These are phyloP conservation scores for Epinephelus malabaricus DNA, from an alignment of 2,797 vertebrate species.

Conservation along the genomic window DNA sequence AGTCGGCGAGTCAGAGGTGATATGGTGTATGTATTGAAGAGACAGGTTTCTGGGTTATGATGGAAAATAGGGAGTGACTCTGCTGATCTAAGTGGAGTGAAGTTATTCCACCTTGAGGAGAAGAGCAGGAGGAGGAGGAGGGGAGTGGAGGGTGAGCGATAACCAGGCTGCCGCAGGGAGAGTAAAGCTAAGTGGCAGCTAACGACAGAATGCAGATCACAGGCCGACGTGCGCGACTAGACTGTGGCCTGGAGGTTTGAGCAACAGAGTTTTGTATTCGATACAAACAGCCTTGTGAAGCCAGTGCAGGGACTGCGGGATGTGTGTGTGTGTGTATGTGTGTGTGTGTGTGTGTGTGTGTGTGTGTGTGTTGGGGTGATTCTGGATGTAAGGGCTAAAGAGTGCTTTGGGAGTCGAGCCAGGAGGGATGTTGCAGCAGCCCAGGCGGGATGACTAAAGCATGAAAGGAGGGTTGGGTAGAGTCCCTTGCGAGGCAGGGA, in stretches of 20 bases:
- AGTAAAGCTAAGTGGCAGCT: conserved; percentile 72
- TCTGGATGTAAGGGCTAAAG: conserved; percentile 67
- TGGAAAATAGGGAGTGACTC: conserved; percentile 44
- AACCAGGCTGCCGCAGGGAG: conserved; percentile 69
- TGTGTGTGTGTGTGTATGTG: conserved; percentile 31
- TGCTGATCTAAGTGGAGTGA: conserved; percentile 48
- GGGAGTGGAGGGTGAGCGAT: conserved; percentile 32
- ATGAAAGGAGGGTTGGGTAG: conserved; percentile 69
- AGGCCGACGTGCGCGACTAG: conserved; percentile 47
- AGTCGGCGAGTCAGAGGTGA: conserved; percentile 12
- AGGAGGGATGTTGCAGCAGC: conserved; percentile 74
- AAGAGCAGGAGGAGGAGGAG: conserved; percentile 2
- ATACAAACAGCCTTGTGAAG: conserved; percentile 57
- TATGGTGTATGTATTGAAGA: conserved; percentile 34
- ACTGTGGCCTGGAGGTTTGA: conserved; percentile 56
- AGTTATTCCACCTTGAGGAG: conserved; percentile 62
- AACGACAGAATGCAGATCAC: conserved; percentile 78
- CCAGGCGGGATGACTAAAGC: conserved; percentile 72
- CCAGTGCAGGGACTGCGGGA: conserved; percentile 33
- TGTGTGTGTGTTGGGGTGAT: conserved; percentile 8
- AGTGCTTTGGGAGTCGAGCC: conserved; percentile 72
- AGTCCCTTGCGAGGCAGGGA: conserved; percentile 57
- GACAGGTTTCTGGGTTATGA: conserved; percentile 25
- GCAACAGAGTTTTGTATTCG: conserved; percentile 65
- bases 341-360: conserved; percentile 31